phyloP scores from a whole-genome alignment of 2,888 invertebrate genomes.

The Steromphala cineraria region DNA sequence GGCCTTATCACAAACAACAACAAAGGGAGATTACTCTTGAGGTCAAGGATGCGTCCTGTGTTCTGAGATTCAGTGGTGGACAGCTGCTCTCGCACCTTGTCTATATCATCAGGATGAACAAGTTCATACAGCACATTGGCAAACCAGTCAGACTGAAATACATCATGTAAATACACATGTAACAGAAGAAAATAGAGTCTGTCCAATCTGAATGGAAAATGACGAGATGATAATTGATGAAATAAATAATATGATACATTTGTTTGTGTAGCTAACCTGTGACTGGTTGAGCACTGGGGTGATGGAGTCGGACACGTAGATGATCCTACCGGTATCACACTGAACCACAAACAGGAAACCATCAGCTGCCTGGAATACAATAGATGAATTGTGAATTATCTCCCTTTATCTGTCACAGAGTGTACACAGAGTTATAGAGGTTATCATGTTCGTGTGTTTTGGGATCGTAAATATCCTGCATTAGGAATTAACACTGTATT shows the following conservation, averaged over 20 bases:
- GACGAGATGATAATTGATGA: no score
- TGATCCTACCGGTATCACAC: slow-evolving; percentile 96
- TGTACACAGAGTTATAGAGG: no score
- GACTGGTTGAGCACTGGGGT: slow-evolving; percentile 97
- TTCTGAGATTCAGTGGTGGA: slow-evolving; percentile 98
- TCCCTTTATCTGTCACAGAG: no score
- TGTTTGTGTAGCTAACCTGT: slow-evolving; percentile 81
- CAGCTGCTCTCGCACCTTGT: slow-evolving; percentile 94
- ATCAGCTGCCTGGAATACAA: slow-evolving; percentile 86
- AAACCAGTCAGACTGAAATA: slow-evolving; percentile 92
- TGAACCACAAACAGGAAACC: slow-evolving; percentile 97
- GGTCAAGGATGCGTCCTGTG: slow-evolving; percentile 91
- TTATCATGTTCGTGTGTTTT: no score
- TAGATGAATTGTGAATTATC: background rate
- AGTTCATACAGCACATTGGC: slow-evolving; percentile 95
- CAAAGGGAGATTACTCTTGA: slow-evolving; percentile 82
- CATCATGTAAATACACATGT: background rate
- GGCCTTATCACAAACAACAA: no score
- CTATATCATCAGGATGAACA: slow-evolving; percentile 98
- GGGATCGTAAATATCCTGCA: no score
- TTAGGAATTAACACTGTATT: background rate
- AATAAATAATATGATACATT: no score
- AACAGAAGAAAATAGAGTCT: background rate
- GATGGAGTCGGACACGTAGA: slow-evolving; percentile 99
- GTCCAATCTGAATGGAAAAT: background rate